Conservation (phyloP, 64 coral and sea anemone genomes). For the Cladopsammia gracilis region DNA sequence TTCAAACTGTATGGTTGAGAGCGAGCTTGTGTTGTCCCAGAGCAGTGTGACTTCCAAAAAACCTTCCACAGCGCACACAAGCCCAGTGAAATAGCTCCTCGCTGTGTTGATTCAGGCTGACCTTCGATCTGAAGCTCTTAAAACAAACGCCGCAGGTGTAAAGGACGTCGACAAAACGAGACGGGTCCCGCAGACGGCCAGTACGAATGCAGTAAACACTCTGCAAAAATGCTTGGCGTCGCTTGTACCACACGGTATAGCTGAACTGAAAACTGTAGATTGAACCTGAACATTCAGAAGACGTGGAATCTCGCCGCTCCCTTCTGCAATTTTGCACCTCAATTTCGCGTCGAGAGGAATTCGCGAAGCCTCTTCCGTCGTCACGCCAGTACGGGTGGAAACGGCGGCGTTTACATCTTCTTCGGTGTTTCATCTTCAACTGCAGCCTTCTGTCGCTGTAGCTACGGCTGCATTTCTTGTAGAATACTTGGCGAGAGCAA, state of each 20-base stretch:
- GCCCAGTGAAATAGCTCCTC: slow-evolving; percentile 96
- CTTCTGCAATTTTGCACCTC: not conserved
- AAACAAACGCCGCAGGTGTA: slow-evolving; percentile 95
- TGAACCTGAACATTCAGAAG: slow-evolving; percentile 19
- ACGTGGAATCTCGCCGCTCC: not conserved
- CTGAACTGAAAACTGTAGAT: slow-evolving; percentile 59
- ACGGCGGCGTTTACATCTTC: not conserved
- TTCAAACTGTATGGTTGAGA: slow-evolving; percentile 54
- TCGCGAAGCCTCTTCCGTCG: not conserved
- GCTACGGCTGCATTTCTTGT: not conserved
- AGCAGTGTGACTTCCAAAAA: slow-evolving; percentile 90
- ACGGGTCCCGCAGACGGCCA: slow-evolving; percentile 24
- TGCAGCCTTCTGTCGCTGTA: not conserved
- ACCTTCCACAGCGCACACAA: slow-evolving; percentile 86
- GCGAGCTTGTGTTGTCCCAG: slow-evolving; percentile 88
- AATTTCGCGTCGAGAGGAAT: not conserved
- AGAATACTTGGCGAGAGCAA: not conserved
- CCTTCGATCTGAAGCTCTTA: slow-evolving; percentile 81
- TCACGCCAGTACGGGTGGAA: slow-evolving; percentile 25
- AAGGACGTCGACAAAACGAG: not conserved
- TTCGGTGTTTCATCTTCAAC: not conserved
- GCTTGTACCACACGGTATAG: slow-evolving; percentile 43
- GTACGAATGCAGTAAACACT: slow-evolving; percentile 71
- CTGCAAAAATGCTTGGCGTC: slow-evolving; percentile 31
- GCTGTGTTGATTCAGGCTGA: slow-evolving; percentile 88